Evolutionary conservation across 2,113 vertebrate genomes (phyloP).

Genomic region (Oreochromis spilurus): DNA sequence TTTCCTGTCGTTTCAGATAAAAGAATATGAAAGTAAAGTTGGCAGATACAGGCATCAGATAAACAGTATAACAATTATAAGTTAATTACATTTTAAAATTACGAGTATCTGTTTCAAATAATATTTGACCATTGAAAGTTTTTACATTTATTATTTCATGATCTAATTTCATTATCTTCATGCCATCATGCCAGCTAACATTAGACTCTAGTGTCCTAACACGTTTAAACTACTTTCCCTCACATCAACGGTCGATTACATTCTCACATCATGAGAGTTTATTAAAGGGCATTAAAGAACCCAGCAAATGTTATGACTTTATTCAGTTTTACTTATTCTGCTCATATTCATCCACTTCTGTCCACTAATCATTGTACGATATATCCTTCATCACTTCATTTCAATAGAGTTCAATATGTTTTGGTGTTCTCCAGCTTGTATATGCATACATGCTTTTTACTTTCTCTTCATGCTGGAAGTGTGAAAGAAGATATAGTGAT

Average conservation of each 20-base stretch:
- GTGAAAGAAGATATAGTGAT: not conserved
- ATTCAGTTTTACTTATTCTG: not conserved
- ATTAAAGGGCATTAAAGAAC: not conserved
- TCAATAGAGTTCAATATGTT: not conserved
- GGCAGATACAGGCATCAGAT: not conserved
- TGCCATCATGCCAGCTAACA: too few species aligned
- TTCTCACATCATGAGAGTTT: too few species aligned
- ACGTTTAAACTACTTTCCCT: too few species aligned
- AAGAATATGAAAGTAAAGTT: not conserved
- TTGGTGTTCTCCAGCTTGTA: not conserved
- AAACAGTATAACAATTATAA: not conserved
- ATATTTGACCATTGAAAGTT: too few species aligned
- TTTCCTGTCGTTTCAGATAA: not conserved
- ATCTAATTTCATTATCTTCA: too few species aligned
- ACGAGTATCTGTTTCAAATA: too few species aligned
- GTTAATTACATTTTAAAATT: not conserved
- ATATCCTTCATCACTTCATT: not conserved
- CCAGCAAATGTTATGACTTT: not conserved
- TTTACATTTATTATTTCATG: too few species aligned
- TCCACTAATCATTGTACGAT: not conserved
- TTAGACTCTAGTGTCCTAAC: too few species aligned
- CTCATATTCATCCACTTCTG: not conserved
- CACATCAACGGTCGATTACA: too few species aligned
- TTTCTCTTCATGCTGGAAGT: accelerated
- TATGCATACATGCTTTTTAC: not conserved